Evolutionary conservation across 2,797 vertebrate species (phyloP), one percentile per base, ranked within the genome.

Genomic region (Dendrocincla tyrannina): DNA sequence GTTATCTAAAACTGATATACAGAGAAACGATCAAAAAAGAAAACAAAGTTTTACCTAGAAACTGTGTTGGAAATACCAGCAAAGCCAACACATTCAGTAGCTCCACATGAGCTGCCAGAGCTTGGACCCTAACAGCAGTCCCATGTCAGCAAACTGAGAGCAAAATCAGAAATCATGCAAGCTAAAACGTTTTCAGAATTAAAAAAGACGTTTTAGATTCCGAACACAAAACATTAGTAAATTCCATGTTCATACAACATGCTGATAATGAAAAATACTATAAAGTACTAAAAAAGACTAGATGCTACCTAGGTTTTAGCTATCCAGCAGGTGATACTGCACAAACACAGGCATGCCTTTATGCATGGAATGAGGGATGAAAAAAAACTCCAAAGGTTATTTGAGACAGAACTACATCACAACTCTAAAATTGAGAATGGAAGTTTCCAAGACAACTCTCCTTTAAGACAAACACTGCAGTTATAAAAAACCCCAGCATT

Each of bases 291-390:
- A 47, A 80, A 73, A 63, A 25, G 3, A 69, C 12, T 8, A 76
- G n/a, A 15, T 63, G 6, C 25, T 35, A 55, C 17, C 12, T 17
- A 80, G 12, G 15, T 63, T 83, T 85, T 35, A 44, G 14, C 30
- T 70, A 39, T 32, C 8, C 30, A 76, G 46, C 8, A 35, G 33
- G 39, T 49, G 7, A 15, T 49, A 52, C 0, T 70, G 35, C 42
- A 88, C 13, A 68, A 68, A 75, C 13, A 56, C 0, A 3, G 16
- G 9, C 25, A 63, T 32, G 20, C 4, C 33, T 13, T 52, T 72
- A 60, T 8, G 3, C 19, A 18, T 9, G 7, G 13, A 6, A 66
- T 62, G n/a, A 69, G 2, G 6, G 13, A 64, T 0, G 0, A 37
- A 59, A 50, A 91, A 18, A 16, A 7, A 2, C 15, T 78, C 22